Evolutionary conservation across 2,888 invertebrate species (phyloP).

Genomic region (Spatulosminthurus flaviceps): DNA sequence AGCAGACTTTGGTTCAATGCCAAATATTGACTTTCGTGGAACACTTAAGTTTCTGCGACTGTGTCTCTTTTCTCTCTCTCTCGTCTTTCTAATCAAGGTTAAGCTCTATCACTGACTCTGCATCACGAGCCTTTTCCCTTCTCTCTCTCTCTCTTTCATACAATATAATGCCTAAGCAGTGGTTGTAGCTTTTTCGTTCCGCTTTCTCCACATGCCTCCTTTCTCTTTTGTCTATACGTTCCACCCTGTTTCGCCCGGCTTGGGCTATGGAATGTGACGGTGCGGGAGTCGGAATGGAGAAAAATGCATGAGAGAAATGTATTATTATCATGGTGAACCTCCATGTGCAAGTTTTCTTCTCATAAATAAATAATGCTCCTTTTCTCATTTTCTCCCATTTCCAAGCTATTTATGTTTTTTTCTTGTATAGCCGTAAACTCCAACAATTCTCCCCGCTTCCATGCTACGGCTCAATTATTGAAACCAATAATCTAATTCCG

Average conservation of each 20-base stretch:
- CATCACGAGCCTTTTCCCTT: conserved; percentile 8
- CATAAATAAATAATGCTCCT: no score
- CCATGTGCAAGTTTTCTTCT: no score
- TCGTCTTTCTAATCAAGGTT: conserved; percentile 45
- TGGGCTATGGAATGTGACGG: neutral
- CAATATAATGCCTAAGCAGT: no score
- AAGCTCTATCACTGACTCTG: conserved; percentile 19
- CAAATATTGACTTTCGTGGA: conserved; percentile 47
- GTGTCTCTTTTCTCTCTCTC: conserved; percentile 25
- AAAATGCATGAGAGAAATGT: neutral
- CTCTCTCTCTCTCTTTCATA: conserved; percentile 13
- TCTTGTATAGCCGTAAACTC: no score
- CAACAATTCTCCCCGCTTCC: no score
- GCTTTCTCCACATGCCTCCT: neutral
- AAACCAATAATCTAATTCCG: no score
- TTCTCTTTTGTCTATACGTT: neutral
- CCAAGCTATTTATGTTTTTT: no score
- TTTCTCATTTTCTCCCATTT: no score
- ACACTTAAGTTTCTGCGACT: conserved; percentile 48
- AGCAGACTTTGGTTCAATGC: conserved; percentile 47
- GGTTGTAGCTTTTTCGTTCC: neutral
- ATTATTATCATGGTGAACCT: no score
- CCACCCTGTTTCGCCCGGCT: neutral
- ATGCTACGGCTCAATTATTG: no score
- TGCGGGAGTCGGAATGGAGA: neutral